These are phyloP conservation scores for Cassiopea andromeda DNA, from an alignment of 30 jellyfish, hydroid and myxozoan species.

Conservation along the genomic window DNA sequence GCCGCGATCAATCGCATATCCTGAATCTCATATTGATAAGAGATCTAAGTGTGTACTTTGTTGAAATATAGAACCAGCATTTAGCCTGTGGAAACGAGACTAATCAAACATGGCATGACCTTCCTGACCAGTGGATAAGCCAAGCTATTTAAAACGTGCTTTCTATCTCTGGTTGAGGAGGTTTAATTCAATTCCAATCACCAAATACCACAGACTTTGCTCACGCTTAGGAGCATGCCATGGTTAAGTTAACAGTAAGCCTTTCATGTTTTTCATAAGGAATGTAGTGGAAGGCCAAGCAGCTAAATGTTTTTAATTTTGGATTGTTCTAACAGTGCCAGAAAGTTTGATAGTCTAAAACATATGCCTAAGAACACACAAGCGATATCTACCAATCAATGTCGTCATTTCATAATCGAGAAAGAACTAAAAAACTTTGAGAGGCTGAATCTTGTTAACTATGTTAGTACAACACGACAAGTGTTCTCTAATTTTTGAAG, in stretches of 20 bases:
- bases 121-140: background rate
- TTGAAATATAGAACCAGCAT: background rate
- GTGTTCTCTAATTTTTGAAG: too few species aligned
- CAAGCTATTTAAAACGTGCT: background rate
- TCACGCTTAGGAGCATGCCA: conserved; percentile 10
- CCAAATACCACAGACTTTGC: background rate
- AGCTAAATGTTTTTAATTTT: too few species aligned
- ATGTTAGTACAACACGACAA: too few species aligned
- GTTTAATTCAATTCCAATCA: background rate
- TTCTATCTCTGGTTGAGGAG: background rate
- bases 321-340: too few species aligned
- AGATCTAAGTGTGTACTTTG: background rate
- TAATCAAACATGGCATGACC: conserved; percentile 4
- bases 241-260: background rate
- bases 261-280: too few species aligned
- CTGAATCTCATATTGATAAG: background rate
- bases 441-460: too few species aligned
- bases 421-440: too few species aligned
- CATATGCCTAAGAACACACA: too few species aligned
- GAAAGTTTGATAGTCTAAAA: too few species aligned
- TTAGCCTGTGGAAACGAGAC: conserved; percentile 9
- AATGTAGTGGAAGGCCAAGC: too few species aligned
- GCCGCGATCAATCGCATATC: background rate
- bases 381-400: too few species aligned
- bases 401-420: too few species aligned